phyloP scores from a whole-genome alignment of 2,113 vertebrate genomes.

The Sisor rabdophorus region DNA sequence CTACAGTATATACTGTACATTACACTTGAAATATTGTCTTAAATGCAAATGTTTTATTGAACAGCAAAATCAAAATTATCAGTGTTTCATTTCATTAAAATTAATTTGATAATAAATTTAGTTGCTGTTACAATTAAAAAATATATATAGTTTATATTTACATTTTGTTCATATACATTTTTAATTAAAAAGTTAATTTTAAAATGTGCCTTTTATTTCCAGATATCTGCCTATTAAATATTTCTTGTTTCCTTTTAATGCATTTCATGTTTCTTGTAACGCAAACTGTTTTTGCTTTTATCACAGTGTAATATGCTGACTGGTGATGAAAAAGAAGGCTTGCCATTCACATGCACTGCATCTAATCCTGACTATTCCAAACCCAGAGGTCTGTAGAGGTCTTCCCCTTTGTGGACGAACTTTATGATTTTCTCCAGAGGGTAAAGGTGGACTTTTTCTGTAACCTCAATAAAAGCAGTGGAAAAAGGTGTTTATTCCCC shows the following conservation, averaged over 20 bases:
- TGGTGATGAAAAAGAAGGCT: slow-evolving; percentile 86
- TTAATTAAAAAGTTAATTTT: neutral
- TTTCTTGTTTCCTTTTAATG: neutral
- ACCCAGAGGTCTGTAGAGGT: slow-evolving; percentile 79
- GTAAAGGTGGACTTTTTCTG: slow-evolving; percentile 18
- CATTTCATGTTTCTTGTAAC: slow-evolving; percentile 69
- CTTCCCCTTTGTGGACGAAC: slow-evolving; percentile 71
- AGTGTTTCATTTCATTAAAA: neutral
- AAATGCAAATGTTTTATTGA: neutral
- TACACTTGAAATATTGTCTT: neutral
- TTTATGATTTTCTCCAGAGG: slow-evolving; percentile 77
- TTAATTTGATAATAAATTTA: neutral
- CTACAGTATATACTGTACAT: too few species aligned
- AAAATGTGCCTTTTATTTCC: neutral
- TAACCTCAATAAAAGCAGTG: neutral
- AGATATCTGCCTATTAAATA: neutral
- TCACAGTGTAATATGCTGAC: slow-evolving; percentile 95
- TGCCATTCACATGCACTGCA: slow-evolving; percentile 77
- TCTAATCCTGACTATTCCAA: slow-evolving; percentile 69
- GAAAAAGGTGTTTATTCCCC: slow-evolving; percentile 10
- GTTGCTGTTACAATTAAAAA: neutral
- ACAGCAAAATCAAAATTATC: neutral
- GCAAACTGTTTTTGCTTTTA: slow-evolving; percentile 67
- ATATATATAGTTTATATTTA: neutral
- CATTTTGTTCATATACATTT: neutral